A percentile compares a stretch with the other conserved stretches of the same genome.
Conservation (phyloP, 2,888 invertebrate genomes). For the Archaeoteleia sp. region DNA sequence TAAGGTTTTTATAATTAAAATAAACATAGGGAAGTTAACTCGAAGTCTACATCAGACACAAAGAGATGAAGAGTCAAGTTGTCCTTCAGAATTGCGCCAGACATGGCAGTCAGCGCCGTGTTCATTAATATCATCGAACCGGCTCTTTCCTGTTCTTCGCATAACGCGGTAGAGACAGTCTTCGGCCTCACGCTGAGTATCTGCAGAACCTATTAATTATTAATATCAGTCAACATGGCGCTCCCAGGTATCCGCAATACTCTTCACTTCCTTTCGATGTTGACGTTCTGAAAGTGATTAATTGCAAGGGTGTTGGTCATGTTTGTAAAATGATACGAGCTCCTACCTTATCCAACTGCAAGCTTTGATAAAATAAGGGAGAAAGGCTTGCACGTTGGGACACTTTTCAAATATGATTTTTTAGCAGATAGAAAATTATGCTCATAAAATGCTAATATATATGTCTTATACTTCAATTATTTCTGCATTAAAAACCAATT, state of each 20-base stretch:
- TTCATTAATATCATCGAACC: constrained; percentile 37
- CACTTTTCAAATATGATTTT: too few species aligned
- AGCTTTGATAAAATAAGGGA: too few species aligned
- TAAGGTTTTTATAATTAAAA: constrained; percentile 4
- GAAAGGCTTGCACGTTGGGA: too few species aligned
- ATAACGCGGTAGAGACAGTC: constrained; percentile 6
- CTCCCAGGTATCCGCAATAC: constrained; percentile 21
- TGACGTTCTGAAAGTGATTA: constrained; percentile 18
- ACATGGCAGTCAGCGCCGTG: constrained; percentile 19
- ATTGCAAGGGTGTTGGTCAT: too few species aligned
- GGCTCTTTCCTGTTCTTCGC: constrained; percentile 14
- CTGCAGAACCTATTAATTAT: constrained; percentile 33
- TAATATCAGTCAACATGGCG: constrained; percentile 22
- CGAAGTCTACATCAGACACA: constrained; percentile 18
- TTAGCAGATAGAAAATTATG: too few species aligned
- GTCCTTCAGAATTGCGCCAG: constrained; percentile 1
- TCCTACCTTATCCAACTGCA: too few species aligned
- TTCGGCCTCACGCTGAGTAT: not conserved
- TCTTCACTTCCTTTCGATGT: not conserved
- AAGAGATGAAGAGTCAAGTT: constrained; percentile 6
- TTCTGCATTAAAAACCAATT: too few species aligned
- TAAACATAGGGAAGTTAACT: constrained; percentile 12
- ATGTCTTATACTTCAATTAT: too few species aligned
- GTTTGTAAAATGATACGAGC: too few species aligned
- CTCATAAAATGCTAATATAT: too few species aligned